Evolutionary conservation across 2,888 invertebrate species (phyloP).

Genomic region (Asteroscopus sphinx): DNA sequence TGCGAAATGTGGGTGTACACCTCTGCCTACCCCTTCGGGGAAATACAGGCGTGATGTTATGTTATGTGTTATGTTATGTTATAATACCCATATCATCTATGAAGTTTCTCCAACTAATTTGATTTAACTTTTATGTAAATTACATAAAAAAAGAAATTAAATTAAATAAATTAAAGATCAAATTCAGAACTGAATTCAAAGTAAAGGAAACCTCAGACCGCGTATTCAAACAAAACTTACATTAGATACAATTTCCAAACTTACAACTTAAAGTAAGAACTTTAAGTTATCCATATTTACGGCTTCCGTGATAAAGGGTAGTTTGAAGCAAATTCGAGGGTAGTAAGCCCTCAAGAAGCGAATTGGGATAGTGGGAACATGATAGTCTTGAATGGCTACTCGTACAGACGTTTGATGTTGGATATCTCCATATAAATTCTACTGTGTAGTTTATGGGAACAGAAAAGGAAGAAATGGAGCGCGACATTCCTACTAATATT

Average conservation of each 20-base stretch:
- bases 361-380: constrained; percentile 77
- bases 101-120: too few relatives aligned
- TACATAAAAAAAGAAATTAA: too few relatives aligned
- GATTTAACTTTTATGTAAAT: too few relatives aligned
- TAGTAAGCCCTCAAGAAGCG: constrained; percentile 76
- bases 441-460: constrained; percentile 54
- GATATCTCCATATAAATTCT: constrained; percentile 67
- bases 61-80: too few relatives aligned
- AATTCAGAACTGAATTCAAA: neutral
- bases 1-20: too few relatives aligned
- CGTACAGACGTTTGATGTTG: constrained; percentile 74
- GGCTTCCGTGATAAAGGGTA: constrained; percentile 72
- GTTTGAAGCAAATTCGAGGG: constrained; percentile 78
- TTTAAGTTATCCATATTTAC: constrained; percentile 64
- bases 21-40: too few relatives aligned
- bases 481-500: too few relatives aligned
- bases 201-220: neutral
- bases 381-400: constrained; percentile 79
- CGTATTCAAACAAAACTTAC: constrained; percentile 10
- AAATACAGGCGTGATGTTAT: too few relatives aligned
- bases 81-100: too few relatives aligned
- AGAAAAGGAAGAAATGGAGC: constrained; percentile 17
- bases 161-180: neutral
- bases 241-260: constrained; percentile 23
- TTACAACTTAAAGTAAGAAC: constrained; percentile 72